Evolutionary conservation across 2,797 vertebrate species (phyloP), one percentile per base, ranked within the genome.

Genomic region (Macropus fuliginosus): DNA sequence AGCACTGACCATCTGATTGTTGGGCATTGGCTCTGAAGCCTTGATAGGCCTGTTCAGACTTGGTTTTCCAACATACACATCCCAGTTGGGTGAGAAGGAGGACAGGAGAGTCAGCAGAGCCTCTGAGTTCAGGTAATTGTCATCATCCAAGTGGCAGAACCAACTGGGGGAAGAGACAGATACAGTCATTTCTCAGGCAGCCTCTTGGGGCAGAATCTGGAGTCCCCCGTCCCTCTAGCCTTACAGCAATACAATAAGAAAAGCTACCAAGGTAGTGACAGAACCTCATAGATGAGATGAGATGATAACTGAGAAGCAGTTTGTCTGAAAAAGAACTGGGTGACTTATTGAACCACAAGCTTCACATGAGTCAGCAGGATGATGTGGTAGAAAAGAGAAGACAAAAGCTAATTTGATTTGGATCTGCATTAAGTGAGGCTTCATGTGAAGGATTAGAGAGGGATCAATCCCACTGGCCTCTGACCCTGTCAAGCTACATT

Each of bases 111-210:
- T 98, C 87, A 99, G 98, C 91, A 99, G 99, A 0, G 99, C 99
- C 52, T n/a, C 94, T 0, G 99, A 98, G 96, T 99, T 99, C 97
- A 99, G 94, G 2, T 99, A 99, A 98, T 99, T 99, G 95, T 99
- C 99, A 0, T 99, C 99, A 10, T 99, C 99, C 93, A 99, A 98
- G 2, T 99, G 99, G 97, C 99, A 99, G 98, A 99, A 99, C 99
- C 99, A 99, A 97, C 99, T 99, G 96, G 10, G 95, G 0, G 4
- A 97, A 55, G 0, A 24, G 56, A 74, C 0, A 40, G 34, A 5
- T 40, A 10, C n/a, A 28, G 4, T 16, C 56, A 91, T 29, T 18
- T 52, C 28, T 54, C 46, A 90, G 46, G 46, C 9, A 97, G n/a
- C 54, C 31, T 29, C 29, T 18, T 31, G 24, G 29, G 46, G 50